phyloP scores from a whole-genome alignment of 2,888 invertebrate genomes.

The Plebejus argus region DNA sequence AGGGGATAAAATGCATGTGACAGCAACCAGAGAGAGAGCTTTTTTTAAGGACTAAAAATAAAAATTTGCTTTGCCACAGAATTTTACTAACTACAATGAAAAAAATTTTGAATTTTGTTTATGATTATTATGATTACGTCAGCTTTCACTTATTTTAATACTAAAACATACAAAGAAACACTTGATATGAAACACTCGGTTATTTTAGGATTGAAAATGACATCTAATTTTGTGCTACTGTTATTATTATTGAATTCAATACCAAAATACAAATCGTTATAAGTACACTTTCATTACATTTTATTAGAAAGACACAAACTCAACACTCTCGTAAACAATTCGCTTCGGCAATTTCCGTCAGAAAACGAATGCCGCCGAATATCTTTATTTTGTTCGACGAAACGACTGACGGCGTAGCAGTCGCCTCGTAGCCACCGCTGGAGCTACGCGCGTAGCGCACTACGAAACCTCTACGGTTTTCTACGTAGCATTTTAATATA shows the following conservation, averaged over 20 bases:
- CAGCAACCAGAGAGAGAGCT: background rate
- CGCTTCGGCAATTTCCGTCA: conserved; percentile 62
- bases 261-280: conserved; percentile 22
- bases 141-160: no score
- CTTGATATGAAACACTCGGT: no score
- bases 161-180: no score
- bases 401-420: conserved; percentile 63
- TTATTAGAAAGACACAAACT: conserved; percentile 39
- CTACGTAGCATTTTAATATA: conserved; percentile 30
- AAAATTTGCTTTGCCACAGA: background rate
- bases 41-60: background rate
- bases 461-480: conserved; percentile 35
- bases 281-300: conserved; percentile 23
- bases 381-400: conserved; percentile 55
- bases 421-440: conserved; percentile 66
- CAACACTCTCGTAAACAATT: conserved; percentile 55
- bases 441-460: conserved; percentile 42
- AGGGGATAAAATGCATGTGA: background rate
- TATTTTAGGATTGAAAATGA: background rate
- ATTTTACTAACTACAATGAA: background rate
- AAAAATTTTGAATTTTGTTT: no score
- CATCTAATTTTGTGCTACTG: background rate
- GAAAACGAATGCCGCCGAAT: conserved; percentile 55
- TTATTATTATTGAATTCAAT: conserved; percentile 12
- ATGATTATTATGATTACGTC: no score